phyloP scores from a whole-genome alignment of 2,888 invertebrate genomes.

The Ctenicera cuprea region DNA sequence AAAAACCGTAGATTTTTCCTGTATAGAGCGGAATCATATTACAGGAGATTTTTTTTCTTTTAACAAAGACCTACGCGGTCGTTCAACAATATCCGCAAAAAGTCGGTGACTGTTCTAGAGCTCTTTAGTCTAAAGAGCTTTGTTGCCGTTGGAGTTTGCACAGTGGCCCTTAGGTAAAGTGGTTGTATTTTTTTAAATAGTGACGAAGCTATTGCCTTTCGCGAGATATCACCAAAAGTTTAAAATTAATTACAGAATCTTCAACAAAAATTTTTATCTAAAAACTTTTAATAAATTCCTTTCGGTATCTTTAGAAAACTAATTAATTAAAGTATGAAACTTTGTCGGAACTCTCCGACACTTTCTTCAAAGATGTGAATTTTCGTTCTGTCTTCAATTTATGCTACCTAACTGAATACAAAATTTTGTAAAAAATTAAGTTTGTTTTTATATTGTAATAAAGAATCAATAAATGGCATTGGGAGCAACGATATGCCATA shows the following conservation, averaged over 20 bases:
- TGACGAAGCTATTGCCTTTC: conserved; percentile 2
- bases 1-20: conserved; percentile 7
- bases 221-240: not conserved
- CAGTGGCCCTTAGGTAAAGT: conserved; percentile 43
- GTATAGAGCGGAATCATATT: conserved; percentile 8
- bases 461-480: conserved; percentile 9
- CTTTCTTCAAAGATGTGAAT: not conserved
- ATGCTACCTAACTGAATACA: no score
- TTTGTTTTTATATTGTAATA: not conserved
- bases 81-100: conserved; percentile 47
- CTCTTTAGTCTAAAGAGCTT: conserved; percentile 44
- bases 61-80: conserved; percentile 37
- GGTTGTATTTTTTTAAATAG: conserved; percentile 44
- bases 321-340: conserved; percentile 31
- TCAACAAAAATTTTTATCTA: not conserved
- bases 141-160: conserved; percentile 43
- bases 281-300: conserved; percentile 24
- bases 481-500: not conserved
- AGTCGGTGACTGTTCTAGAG: conserved; percentile 44
- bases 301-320: conserved; percentile 15
- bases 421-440: no score
- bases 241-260: conserved; percentile 29
- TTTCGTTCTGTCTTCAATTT: not conserved
- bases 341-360: not conserved
- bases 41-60: conserved; percentile 19